Conservation (phyloP, 1,140 invertebrate species). For the Linepithema humile region DNA sequence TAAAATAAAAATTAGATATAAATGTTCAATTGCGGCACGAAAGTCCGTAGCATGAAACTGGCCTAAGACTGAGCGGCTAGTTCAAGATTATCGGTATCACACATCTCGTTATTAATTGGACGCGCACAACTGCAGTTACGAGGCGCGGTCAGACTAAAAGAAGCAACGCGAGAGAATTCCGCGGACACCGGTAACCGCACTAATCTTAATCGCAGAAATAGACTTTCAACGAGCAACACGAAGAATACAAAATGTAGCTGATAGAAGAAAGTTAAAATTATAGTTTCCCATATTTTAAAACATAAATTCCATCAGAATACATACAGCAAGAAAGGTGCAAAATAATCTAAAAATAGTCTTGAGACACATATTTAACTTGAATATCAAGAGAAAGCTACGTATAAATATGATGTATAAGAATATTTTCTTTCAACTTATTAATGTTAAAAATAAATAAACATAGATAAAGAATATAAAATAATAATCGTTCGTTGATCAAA, state of each 20-base stretch:
- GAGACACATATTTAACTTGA: neutral
- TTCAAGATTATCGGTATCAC: slow-evolving; percentile 33
- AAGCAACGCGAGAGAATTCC: slow-evolving; percentile 24
- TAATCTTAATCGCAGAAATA: slow-evolving; percentile 35
- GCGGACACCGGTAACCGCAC: neutral
- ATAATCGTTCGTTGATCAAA: no score
- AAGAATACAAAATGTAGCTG: neutral
- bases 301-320: neutral
- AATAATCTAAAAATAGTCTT: slow-evolving; percentile 23
- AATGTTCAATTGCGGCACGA: neutral
- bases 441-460: neutral
- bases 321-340: neutral
- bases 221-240: slow-evolving; percentile 14
- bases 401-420: neutral
- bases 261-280: slow-evolving; percentile 10
- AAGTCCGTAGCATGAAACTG: slow-evolving; percentile 1
- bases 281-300: neutral
- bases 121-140: neutral
- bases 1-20: neutral
- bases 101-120: slow-evolving; percentile 44
- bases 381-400: neutral
- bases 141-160: slow-evolving; percentile 26
- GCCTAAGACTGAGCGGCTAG: slow-evolving; percentile 18
- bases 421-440: neutral
- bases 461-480: no score